Conservation (phyloP, 2,113 vertebrate species). For the Fregetta grallaria region DNA sequence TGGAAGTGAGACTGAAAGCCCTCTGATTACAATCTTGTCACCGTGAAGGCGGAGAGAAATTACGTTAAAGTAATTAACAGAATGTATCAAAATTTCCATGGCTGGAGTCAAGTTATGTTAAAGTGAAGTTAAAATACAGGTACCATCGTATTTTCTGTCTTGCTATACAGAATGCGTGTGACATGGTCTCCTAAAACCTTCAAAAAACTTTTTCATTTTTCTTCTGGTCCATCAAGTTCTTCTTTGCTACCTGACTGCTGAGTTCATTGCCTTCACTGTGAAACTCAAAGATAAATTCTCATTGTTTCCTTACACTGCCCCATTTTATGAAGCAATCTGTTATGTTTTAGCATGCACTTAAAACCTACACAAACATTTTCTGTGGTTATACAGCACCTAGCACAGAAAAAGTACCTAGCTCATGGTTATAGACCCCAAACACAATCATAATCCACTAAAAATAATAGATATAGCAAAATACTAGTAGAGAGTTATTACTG, state of each 20-base stretch:
- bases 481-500: not conserved
- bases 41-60: not conserved
- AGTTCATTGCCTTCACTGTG: not conserved
- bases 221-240: not conserved
- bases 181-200: not conserved
- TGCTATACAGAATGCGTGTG: not conserved
- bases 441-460: not conserved
- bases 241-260: not conserved
- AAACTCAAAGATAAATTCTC: not conserved
- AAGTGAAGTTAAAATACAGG: too few species aligned
- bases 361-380: not conserved
- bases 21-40: not conserved
- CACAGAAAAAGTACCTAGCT: not conserved
- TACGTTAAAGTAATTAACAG: not conserved
- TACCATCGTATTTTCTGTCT: not conserved
- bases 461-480: not conserved
- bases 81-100: not conserved
- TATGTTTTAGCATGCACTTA: not conserved
- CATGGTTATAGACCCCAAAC: not conserved
- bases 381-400: not conserved
- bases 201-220: not conserved
- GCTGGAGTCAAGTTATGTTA: not conserved
- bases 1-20: not conserved
- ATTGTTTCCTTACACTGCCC: not conserved
- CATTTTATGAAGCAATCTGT: not conserved